Base-by-base conservation (phyloP, 2,113 vertebrate species). In the Aegypius monachus region DNA sequence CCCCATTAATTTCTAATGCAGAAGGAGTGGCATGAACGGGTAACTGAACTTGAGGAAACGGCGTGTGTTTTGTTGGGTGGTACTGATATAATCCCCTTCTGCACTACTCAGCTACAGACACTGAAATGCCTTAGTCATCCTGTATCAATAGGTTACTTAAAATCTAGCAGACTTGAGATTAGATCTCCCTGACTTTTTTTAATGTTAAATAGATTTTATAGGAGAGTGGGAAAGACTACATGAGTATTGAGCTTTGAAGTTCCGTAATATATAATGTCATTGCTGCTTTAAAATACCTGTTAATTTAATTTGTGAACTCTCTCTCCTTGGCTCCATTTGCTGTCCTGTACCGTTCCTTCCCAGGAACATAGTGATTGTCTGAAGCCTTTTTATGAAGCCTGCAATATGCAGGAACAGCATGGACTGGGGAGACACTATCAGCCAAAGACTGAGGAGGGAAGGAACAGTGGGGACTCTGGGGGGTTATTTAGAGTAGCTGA, bases 231-330 rank as follows among this genome's bases (percentile, higher is more conserved):
- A 16, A 84, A 71, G 52, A 62, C 79, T 84, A 38, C 16, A 5
- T 14, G 38, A 95, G 52, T 62, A 34, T 29, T 55, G 52, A 87
- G 61, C 78, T 90, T 87, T 71, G 34, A 70, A 85, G 52, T 40
- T 94, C 38, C n/a, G 17, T 55, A 55, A 32, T 38, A 36, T 9
- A 4, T 91, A 74, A 97, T 85, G 88, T 75, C 26, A 84, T 75
- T 81, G 17, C 59, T 71, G 40, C 40, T 66, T 91, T 71, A 45
- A 68, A 94, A 72, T 82, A 77, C 62, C 68, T 65, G 21, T 22
- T 93, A 85, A 93, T 95, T 94, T 59, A 43, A 81, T 95, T 91
- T 89, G 45, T 89, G 91, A 71, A 67, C 78, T 82, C 66, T 72
- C 14, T 17, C 31, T 93, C 11, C 2, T 74, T 50, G 73, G 18